A percentile compares a stretch with the other conserved stretches of the same genome.
These are phyloP conservation scores for Tetranychus piercei DNA, from an alignment of 2,888 invertebrate species.

Conservation along the genomic window DNA sequence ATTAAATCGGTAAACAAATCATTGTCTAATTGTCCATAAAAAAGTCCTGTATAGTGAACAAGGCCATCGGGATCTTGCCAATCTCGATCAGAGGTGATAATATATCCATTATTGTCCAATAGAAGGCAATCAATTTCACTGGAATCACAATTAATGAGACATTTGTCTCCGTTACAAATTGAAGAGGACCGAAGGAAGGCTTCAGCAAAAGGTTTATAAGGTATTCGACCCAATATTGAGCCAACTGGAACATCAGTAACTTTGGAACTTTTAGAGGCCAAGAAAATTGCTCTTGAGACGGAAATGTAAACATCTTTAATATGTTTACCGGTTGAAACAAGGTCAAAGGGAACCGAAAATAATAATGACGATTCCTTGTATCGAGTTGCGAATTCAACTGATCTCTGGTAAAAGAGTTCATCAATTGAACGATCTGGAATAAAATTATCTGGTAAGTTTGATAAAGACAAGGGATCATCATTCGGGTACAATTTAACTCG, in stretches of 20 bases:
- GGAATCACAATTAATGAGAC: constrained; percentile 24
- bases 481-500: constrained; percentile 39
- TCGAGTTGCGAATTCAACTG: constrained; percentile 41
- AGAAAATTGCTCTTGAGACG: constrained; percentile 54
- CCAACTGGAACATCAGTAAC: constrained; percentile 57
- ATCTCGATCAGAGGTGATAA: constrained; percentile 55
- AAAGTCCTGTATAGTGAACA: constrained; percentile 12
- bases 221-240: constrained; percentile 48
- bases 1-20: constrained; percentile 15
- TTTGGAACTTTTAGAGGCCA: constrained; percentile 18
- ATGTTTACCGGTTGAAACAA: constrained; percentile 33
- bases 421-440: constrained; percentile 47
- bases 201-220: constrained; percentile 57
- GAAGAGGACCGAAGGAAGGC: constrained; percentile 68
- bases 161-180: constrained; percentile 18
- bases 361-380: constrained; percentile 71
- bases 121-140: constrained; percentile 70
- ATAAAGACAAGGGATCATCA: not conserved
- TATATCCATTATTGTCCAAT: constrained; percentile 81
- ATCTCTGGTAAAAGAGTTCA: constrained; percentile 71
- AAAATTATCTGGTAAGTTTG: constrained; percentile 11
- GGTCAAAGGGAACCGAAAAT: constrained; percentile 64
- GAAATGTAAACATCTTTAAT: constrained; percentile 39
- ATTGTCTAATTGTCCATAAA: constrained; percentile 15
- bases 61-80: not conserved